These are phyloP conservation scores for Saguinus midas DNA, from an alignment of 2,113 vertebrate species.

Conservation along the genomic window DNA sequence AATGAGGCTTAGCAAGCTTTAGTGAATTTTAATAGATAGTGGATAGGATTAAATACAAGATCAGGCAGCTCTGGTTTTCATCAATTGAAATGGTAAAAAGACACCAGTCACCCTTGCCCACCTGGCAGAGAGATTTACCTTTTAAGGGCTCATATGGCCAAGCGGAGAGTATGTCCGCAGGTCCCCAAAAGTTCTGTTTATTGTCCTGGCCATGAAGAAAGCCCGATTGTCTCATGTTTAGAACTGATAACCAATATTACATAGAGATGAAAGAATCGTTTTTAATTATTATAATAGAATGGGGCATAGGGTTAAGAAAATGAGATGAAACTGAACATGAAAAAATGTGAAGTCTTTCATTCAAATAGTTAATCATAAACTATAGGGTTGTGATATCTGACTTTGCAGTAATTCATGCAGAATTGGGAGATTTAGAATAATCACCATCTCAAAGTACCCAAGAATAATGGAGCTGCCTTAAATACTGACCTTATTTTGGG, in stretches of 20 bases:
- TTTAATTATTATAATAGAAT: constrained; percentile 22
- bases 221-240: neutral
- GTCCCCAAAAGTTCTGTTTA: neutral
- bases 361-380: neutral
- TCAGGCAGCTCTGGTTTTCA: constrained; percentile 59
- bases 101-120: neutral
- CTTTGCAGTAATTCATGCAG: neutral
- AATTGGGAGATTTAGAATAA: neutral
- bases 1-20: constrained; percentile 76
- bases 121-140: neutral
- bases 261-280: constrained; percentile 33
- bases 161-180: neutral
- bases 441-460: neutral
- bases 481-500: neutral
- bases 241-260: neutral
- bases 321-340: neutral
- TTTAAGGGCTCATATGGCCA: neutral
- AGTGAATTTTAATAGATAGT: constrained; percentile 78
- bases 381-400: neutral
- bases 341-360: neutral
- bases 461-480: constrained; percentile 4
- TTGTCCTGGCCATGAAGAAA: neutral
- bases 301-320: neutral
- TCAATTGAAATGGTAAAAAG: constrained; percentile 14
- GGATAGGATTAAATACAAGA: constrained; percentile 72